Conservation (phyloP, 2,797 vertebrate species). For the Erpetoichthys calabaricus region DNA sequence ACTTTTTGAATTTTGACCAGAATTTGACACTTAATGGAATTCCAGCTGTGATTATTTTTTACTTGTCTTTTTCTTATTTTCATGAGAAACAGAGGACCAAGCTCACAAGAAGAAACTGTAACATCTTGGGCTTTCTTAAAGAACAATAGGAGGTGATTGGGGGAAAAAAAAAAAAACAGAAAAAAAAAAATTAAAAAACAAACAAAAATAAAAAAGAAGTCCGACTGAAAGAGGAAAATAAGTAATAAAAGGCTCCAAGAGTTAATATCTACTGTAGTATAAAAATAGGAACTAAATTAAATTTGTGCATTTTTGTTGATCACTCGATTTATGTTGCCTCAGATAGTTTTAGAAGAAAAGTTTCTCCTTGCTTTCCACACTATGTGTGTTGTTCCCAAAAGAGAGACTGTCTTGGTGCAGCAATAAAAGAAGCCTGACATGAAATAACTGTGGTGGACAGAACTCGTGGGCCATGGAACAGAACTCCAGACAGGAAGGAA, state of each 20-base stretch:
- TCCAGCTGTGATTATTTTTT: constrained; percentile 96
- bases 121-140: constrained; percentile 87
- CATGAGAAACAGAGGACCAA: constrained; percentile 75
- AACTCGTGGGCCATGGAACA: constrained; percentile 70
- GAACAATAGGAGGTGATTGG: constrained; percentile 51
- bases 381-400: constrained; percentile 97
- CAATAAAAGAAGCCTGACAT: constrained; percentile 62
- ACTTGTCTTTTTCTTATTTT: constrained; percentile 89
- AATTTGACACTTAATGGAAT: constrained; percentile 88
- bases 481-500: constrained; percentile 57
- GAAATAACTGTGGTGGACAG: constrained; percentile 63
- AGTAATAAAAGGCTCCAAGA: constrained; percentile 81
- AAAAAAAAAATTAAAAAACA: constrained; percentile 10
- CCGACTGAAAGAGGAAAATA: constrained; percentile 62
- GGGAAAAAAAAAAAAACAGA: constrained; percentile 10
- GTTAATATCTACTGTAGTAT: constrained; percentile 99
- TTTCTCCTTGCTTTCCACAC: constrained; percentile 89
- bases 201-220: constrained; percentile 31
- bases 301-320: constrained; percentile 98
- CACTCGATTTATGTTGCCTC: constrained; percentile 92
- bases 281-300: constrained; percentile 99
- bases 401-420: constrained; percentile 86
- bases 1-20: constrained; percentile 87
- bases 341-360: constrained; percentile 95
- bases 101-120: constrained; percentile 82